Base-by-base conservation (phyloP, 2,797 vertebrate species). In the Enteromius radiatus region DNA sequence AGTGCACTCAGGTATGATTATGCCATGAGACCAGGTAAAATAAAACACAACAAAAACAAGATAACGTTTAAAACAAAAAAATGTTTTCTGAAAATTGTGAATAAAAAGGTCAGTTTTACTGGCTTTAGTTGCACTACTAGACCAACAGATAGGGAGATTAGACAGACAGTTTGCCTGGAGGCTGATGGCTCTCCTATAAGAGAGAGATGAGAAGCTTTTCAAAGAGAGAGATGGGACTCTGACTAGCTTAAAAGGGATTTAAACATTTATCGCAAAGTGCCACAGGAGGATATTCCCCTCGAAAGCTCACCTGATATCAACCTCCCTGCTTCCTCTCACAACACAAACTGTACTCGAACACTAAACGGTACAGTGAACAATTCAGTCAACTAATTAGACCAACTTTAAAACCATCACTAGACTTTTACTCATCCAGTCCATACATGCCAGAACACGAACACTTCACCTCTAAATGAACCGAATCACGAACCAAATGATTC, bases 221-320 rank as follows among this genome's bases (percentile, higher is more conserved):
- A 86, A 83, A 67, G 28, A 0, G 17, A 73, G 69, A 83, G 75
- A 82, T 33, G 59, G 70, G 28, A 84, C 67, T 82, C 85, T 36
- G 49, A 76, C 73, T 86, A 86, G 80, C 83, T 76, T 81, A 83
- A 82, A 84, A 89, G 74, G 78, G 71, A 83, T 85, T 92, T 85
- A 87, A 88, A 90, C 85, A 89, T 89, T 89, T 84, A 89, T 88
- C 80, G 85, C 80, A 84, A 84, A 88, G 88, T 85, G 86, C 79
- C 86, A 88, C n/a, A 80, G 80, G 68, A 81, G 86, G 73, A 76
- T 82, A 87, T 81, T 78, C 65, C 82, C 83, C 86, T 63, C 86
- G 83, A 87, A 91, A 89, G 80, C 80, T 86, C 75, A 83, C 86
- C 76, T 88, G 85, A 90, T 78, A 80, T 83, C 64, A 88, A 80